These are phyloP conservation scores for Stenoptilia bipunctidactyla DNA, from an alignment of 2,888 invertebrate species.

Conservation along the genomic window DNA sequence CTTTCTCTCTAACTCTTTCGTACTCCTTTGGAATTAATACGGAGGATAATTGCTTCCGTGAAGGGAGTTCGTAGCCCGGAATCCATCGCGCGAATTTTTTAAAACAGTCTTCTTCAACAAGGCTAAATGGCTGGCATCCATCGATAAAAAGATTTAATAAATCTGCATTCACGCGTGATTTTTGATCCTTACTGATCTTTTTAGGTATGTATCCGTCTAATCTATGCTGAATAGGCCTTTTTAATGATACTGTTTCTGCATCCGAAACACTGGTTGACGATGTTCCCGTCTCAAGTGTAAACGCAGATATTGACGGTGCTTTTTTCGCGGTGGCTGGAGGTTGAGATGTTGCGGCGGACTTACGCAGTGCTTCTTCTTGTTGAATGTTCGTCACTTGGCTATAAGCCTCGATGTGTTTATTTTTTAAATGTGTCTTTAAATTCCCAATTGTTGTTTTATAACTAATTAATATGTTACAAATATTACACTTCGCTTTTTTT, in stretches of 20 bases:
- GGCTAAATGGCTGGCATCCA: slow-evolving; percentile 17
- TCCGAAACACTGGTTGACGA: too few relatives aligned
- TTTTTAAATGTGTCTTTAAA: slow-evolving; percentile 7
- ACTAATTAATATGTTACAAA: slow-evolving; percentile 5
- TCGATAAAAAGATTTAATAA: slow-evolving; percentile 12
- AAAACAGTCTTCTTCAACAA: slow-evolving; percentile 20
- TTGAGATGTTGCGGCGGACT: too few relatives aligned
- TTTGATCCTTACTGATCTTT: slow-evolving; percentile 12
- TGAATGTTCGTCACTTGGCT: too few relatives aligned
- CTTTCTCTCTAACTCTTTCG: slow-evolving; percentile 1
- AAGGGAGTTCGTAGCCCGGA: slow-evolving; percentile 17
- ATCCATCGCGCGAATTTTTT: slow-evolving; percentile 17
- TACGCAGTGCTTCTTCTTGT: too few relatives aligned
- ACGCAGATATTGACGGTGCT: too few relatives aligned
- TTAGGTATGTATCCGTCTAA: slow-evolving; percentile 8
- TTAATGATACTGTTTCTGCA: too few relatives aligned
- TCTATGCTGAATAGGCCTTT: slow-evolving; percentile 4
- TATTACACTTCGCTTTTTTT: slow-evolving; percentile 8
- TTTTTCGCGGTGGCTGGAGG: not conserved
- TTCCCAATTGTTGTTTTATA: slow-evolving; percentile 8
- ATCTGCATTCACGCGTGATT: slow-evolving; percentile 11
- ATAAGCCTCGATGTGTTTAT: slow-evolving; percentile 4
- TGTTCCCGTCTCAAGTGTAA: too few relatives aligned
- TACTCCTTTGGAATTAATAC: slow-evolving; percentile 8
- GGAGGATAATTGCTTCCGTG: slow-evolving; percentile 17